Base-by-base conservation (phyloP, 2,113 vertebrate species). In the Apteryx mantelli region DNA sequence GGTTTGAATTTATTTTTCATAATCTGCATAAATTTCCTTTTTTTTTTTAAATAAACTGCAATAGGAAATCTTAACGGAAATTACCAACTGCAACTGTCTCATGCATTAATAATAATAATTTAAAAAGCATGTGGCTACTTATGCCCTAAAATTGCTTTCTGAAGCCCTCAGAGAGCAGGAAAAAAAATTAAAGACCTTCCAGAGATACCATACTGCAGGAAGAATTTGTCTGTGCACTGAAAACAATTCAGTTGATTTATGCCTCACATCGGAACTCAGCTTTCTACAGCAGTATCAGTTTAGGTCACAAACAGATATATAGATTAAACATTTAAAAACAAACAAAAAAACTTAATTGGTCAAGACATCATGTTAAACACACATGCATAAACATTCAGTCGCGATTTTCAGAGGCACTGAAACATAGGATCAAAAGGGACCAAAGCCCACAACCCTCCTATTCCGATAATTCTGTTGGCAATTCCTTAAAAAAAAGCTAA, bases 141-240 rank as follows among this genome's bases (percentile, higher is more conserved):
- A 68, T 61, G 16, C 7, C 18, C n/a, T 61, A 78, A 65, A 13
- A 55, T 2, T 56, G 16, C 21, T 56, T 89, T 85, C 60, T 61
- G 28, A 89, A 77, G 50, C 13, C 20, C 18, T 30, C 48, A 81
- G 68, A 66, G 30, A 19, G 10, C 9, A 60, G 8, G 15, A 63
- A 68, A 74, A 81, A 60, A 76, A 34, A 2, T 11, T 42, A 8
- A 66, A 50, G 24, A 56, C 6, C 22, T 91, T 42, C 17, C 44
- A 74, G 28, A 34, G 32, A 48, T 42, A 52, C 2, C 8, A 32
- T 13, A 53, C 16, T 12, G 24, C 1, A 2, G 24, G 15, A 91
- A 89, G 25, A 71, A 44, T 52, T 25, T 3, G 46, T 21, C 17
- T 0, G 0, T 38, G 32, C 32, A 30, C 14, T 9, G 13, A 65